A percentile compares a stretch with the other conserved stretches of the same genome.
Evolutionary conservation across 2,888 invertebrate genomes (phyloP).

Genomic region (Odontocolon sp.): DNA sequence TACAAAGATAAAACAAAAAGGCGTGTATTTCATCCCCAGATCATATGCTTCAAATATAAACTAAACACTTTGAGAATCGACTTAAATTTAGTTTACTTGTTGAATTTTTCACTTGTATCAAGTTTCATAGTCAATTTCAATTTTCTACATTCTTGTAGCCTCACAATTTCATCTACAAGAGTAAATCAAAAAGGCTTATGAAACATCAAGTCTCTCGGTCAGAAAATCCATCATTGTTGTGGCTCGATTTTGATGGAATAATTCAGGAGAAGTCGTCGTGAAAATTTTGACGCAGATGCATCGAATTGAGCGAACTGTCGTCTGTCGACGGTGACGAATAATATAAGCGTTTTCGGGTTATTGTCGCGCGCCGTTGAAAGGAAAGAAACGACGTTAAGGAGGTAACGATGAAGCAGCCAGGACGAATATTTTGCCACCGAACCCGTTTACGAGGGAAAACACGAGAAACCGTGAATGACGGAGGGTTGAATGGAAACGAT

Average conservation of each 20-base stretch:
- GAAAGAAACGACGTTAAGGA: constrained; percentile 20
- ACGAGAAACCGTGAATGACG: constrained; percentile 69
- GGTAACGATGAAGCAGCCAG: not conserved
- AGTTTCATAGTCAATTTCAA: no score
- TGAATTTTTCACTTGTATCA: no score
- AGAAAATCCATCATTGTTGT: no score
- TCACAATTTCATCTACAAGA: no score
- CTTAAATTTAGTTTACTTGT: no score
- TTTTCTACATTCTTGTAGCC: no score
- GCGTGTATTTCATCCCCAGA: no score
- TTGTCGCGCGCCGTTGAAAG: not conserved
- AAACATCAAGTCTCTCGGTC: no score
- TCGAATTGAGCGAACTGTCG: not conserved
- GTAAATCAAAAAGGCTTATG: no score
- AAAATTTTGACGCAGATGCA: not conserved
- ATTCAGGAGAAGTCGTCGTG: not conserved
- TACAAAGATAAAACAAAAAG: no score
- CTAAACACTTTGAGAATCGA: no score
- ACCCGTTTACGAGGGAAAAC: constrained; percentile 76
- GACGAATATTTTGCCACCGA: constrained; percentile 57
- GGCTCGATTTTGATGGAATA: not conserved
- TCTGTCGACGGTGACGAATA: constrained; percentile 20
- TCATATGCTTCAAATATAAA: no score
- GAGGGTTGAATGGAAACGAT: constrained; percentile 73
- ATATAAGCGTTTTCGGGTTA: constrained; percentile 5